Percentiles rank a stretch among this genome's conserved stretches.
Evolutionary conservation across 2,888 invertebrate genomes (phyloP).

Genomic region (Plemyria rubiginata): DNA sequence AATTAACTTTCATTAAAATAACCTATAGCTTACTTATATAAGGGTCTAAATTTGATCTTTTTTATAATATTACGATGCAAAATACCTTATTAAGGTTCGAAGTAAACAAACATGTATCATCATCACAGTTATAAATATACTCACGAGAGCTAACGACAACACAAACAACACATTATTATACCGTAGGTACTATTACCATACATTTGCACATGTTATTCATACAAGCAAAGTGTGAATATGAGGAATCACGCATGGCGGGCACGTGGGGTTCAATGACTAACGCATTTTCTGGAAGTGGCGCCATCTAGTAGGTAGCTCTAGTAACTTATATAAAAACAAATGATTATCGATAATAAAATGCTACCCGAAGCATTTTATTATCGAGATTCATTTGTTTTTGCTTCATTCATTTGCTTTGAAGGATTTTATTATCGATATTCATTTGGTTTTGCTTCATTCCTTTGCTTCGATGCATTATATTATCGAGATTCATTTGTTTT

Average conservation of each 20-base stretch:
- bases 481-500: too few relatives aligned
- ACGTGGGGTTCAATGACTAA: constrained; percentile 27
- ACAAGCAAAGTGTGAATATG: constrained; percentile 40
- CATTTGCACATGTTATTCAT: constrained; percentile 48
- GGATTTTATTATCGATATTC: too few relatives aligned
- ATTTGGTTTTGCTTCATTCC: too few relatives aligned
- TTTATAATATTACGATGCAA: not conserved
- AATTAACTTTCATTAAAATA: not conserved
- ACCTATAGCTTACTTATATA: not conserved
- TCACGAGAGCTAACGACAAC: constrained; percentile 30
- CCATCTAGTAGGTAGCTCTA: not conserved
- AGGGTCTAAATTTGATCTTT: constrained; percentile 3
- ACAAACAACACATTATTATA: constrained; percentile 46
- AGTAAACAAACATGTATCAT: constrained; percentile 22
- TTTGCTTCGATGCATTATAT: too few relatives aligned
- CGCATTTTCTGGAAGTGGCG: not conserved
- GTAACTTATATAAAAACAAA: not conserved
- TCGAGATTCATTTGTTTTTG: too few relatives aligned
- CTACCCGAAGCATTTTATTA: too few relatives aligned
- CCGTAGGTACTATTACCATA: constrained; percentile 47
- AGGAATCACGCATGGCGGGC: constrained; percentile 36
- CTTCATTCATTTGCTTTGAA: too few relatives aligned
- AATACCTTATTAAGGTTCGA: constrained; percentile 4
- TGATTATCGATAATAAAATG: too few relatives aligned
- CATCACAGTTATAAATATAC: constrained; percentile 17